Percentiles rank a stretch among this genome's conserved stretches.
These are phyloP conservation scores for Drosophila kohkoa DNA, from an alignment of 1,140 invertebrate species.

Conservation along the genomic window DNA sequence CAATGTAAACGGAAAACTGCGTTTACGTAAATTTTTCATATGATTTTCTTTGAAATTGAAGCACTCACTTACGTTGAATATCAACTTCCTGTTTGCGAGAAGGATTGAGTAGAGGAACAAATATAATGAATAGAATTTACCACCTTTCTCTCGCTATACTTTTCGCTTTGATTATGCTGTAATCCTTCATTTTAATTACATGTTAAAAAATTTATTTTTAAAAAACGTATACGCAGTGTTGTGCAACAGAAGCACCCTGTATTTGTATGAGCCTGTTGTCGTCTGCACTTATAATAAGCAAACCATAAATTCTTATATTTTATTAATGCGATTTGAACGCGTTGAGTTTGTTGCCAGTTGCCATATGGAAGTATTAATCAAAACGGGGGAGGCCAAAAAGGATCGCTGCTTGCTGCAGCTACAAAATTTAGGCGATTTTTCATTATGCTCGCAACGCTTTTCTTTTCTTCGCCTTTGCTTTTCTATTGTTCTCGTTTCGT, in stretches of 20 bases:
- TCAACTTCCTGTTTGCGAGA: background rate
- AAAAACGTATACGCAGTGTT: background rate
- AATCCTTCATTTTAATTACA: constrained; percentile 3
- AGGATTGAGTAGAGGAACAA: background rate
- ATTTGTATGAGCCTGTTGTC: constrained; percentile 34
- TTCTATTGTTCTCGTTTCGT: constrained; percentile 1
- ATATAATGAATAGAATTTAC: background rate
- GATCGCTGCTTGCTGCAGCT: constrained; percentile 40
- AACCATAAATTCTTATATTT: constrained; percentile 81
- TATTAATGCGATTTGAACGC: constrained; percentile 78
- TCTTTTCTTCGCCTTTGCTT: constrained; percentile 1
- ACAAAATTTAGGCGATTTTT: constrained; percentile 79
- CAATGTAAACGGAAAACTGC: constrained; percentile 81
- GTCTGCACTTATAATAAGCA: constrained; percentile 67
- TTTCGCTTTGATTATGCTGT: background rate
- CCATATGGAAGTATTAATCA: constrained; percentile 81
- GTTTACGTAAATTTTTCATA: constrained; percentile 81
- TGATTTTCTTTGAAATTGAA: constrained; percentile 20
- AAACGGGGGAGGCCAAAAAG: constrained; percentile 32
- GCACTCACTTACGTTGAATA: constrained; percentile 9
- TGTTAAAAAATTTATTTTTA: background rate
- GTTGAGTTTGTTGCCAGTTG: constrained; percentile 60
- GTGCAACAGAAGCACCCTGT: constrained; percentile 41
- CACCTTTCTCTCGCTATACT: background rate
- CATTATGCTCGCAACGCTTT: constrained; percentile 55